Base-by-base conservation (phyloP, 2,113 vertebrate genomes). In the Tragelaphus buxtoni region DNA sequence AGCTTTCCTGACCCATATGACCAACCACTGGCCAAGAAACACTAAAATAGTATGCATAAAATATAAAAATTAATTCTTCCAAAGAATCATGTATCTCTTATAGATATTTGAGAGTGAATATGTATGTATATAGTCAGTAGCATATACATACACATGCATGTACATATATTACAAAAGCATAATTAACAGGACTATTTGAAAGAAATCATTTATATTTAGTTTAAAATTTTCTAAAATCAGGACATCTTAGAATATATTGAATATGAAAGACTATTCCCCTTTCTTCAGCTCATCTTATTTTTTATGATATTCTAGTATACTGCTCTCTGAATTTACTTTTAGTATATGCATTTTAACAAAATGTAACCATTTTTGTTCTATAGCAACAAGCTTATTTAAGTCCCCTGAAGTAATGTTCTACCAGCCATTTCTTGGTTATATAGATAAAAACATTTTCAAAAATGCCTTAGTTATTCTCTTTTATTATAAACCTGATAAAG, bases 191-290 rank as follows among this genome's bases (percentile, higher is more conserved):
- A 51, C 39, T 61, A 45, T 77, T 85, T 96, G 26, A 83, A 96
- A 95, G 22, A 69, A 88, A 1, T 60, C 16, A 79, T n/a, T 88
- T 5, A 56, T 51, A 61, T 39, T 53, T 80, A 80, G 81, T 58
- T 88, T 91, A 53, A 94, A 90, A 82, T 53, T 94, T 65, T 91
- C n/a, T 81, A 49, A 91, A 93, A 90, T 96, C 24, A 55, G 55
- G 24, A 83, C 24, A 56, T 42, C 16, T 82, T 63, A 95, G 87
- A 74, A 30, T 61, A 61, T 77, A 86, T n/a, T 77, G 5, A 17
- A 56, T 91, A 83, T 49, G 39, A 24, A 83, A 61, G 94, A 81
- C 11, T 53, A 91, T 85, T 79, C 2, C 17, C 16, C 22, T 90
- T 82, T 96, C 58, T 96, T 74, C 35, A 5, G 79, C 12, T 81